Evolutionary conservation across 2,797 vertebrate species (phyloP), one percentile per base, ranked within the genome.

Genomic region (Orestias chungarensis): DNA sequence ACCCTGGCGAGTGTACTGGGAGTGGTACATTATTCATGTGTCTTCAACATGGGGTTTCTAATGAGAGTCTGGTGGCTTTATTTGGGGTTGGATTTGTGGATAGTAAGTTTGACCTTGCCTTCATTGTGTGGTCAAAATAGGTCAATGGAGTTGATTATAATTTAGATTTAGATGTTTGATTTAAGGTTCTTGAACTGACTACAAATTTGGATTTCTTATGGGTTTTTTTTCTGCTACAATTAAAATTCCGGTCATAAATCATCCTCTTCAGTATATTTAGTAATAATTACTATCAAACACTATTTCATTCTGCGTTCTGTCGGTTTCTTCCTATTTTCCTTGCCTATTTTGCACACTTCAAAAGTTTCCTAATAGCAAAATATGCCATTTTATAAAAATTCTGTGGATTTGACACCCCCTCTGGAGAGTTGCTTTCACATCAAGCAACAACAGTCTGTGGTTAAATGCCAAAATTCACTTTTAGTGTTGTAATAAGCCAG

Each of bases 11-110:
- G 91, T 94, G 89, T 94, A 94, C 91, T 88, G 87, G 93, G 90
- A 85, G 65, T n/a, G 74, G 87, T 95, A 91, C 92, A 95, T 95
- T 94, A 95, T 95, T 95, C 91, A 95, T 95, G 90, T 75, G 59
- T 90, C 89, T 89, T 82, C 91, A 92, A 93, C 92, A 91, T 86
- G 85, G 90, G 91, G 84, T 88, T 91, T 83, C 90, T 95, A 95
- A 95, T 95, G 93, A 95, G 93, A 92, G 91, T 89, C 91, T 93
- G 87, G 91, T 94, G 91, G 92, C 93, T 93, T 89, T 91, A 93
- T 93, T 93, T 85, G 89, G 90, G 91, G 89, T 86, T 89, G 54
- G 72, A 84, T 82, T 85, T 82, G 82, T 82, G 83, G 89, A 93
- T 89, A 82, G 86, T 82, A 79, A 62, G 83, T 73, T 79, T 92